phyloP scores from a whole-genome alignment of 1,140 invertebrate species.

The Anoplophora glabripennis region DNA sequence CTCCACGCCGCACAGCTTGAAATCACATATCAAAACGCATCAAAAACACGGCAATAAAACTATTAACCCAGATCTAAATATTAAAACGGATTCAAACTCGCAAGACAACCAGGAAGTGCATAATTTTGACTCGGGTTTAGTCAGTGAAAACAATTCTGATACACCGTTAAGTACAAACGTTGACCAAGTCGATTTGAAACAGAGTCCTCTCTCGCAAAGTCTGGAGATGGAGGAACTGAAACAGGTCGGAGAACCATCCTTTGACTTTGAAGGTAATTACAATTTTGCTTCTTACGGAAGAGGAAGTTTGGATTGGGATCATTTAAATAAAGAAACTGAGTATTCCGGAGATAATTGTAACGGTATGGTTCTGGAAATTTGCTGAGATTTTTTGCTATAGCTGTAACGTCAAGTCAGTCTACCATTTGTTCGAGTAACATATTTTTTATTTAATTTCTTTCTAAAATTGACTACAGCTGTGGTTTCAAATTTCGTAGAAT shows the following conservation, averaged over 20 bases:
- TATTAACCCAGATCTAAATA: not conserved
- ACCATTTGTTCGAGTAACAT: no score
- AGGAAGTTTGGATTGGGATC: constrained; percentile 23
- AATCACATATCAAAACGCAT: constrained; percentile 68
- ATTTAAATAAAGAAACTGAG: constrained; percentile 12
- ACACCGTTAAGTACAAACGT: not conserved
- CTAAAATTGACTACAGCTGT: no score
- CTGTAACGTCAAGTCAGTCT: no score
- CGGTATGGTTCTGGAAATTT: not conserved
- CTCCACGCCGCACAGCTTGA: constrained; percentile 76
- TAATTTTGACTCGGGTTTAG: constrained; percentile 2
- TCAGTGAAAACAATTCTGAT: constrained; percentile 7
- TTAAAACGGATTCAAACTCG: not conserved
- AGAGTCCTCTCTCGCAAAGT: not conserved
- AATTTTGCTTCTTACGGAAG: constrained; percentile 22
- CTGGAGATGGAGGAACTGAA: not conserved
- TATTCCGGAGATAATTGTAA: not conserved
- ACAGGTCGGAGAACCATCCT: constrained; percentile 8
- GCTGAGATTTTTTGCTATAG: no score
- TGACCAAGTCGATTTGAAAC: not conserved
- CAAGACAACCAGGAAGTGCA: not conserved
- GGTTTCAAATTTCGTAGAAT: no score
- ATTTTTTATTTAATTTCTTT: no score
- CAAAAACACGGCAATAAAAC: constrained; percentile 22
- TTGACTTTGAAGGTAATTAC: constrained; percentile 31